Evolutionary conservation across 2,888 invertebrate species (phyloP).

Genomic region (Cryptophagus acutangulus): DNA sequence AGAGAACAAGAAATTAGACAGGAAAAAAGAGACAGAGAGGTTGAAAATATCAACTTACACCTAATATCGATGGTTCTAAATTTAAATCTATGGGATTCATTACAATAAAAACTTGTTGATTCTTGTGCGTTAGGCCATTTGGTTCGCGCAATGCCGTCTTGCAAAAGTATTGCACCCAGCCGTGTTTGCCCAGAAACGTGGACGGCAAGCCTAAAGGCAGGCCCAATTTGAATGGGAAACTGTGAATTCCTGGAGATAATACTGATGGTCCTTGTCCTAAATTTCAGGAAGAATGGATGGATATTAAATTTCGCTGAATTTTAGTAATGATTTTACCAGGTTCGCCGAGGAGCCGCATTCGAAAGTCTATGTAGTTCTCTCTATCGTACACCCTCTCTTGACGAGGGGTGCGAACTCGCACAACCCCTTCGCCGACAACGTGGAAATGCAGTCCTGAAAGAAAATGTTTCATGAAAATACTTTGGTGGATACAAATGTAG

Average conservation of each 20-base stretch:
- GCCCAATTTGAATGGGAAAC: constrained; percentile 90
- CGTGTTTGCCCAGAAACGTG: constrained; percentile 88
- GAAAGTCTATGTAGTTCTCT: constrained; percentile 92
- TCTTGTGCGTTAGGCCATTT: constrained; percentile 85
- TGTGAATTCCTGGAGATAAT: constrained; percentile 88
- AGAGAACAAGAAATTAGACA: constrained; percentile 23
- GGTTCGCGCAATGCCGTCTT: constrained; percentile 86
- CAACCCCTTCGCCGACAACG: constrained; percentile 91
- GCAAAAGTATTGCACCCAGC: constrained; percentile 93
- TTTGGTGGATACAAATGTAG: too few relatives aligned
- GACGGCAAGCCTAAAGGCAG: constrained; percentile 86
- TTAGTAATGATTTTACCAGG: constrained; percentile 55
- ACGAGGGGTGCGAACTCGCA: constrained; percentile 75
- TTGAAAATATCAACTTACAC: constrained; percentile 60
- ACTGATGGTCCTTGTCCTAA: constrained; percentile 76
- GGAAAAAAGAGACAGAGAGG: constrained; percentile 14
- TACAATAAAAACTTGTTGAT: constrained; percentile 94
- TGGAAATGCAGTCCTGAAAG: constrained; percentile 82
- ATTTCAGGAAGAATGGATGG: constrained; percentile 11
- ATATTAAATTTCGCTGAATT: neutral
- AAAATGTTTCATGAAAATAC: too few relatives aligned
- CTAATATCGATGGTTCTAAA: constrained; percentile 78
- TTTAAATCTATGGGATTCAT: constrained; percentile 95
- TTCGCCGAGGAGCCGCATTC: constrained; percentile 88
- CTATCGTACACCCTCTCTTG: constrained; percentile 84